Conservation (phyloP, 2,888 invertebrate genomes). For the Mesorhabditis spiculigera region DNA sequence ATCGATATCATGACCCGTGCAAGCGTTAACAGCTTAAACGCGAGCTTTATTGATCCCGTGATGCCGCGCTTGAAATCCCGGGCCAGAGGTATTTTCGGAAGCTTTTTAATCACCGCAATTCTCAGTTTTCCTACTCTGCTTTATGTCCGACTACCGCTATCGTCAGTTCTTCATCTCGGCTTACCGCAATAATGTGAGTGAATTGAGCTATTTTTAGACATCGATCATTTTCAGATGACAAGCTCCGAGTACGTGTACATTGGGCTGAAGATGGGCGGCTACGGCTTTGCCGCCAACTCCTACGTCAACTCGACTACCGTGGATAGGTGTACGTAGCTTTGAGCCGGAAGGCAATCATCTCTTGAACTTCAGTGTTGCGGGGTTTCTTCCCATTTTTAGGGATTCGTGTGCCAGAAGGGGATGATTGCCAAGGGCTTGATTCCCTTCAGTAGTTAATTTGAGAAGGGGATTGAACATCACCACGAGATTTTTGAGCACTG, state of each 20-base stretch:
- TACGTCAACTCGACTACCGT: slow-evolving; percentile 2
- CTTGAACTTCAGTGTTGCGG: too few relatives aligned
- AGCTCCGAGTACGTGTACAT: neutral
- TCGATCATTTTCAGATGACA: neutral
- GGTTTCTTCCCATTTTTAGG: too few relatives aligned
- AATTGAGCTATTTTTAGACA: neutral
- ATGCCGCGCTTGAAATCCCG: neutral
- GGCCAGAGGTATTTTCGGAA: neutral
- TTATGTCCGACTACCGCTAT: slow-evolving; percentile 4
- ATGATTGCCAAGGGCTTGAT: too few relatives aligned
- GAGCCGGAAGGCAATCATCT: too few relatives aligned
- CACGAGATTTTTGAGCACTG: too few relatives aligned
- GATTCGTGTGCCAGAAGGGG: too few relatives aligned
- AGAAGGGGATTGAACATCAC: too few relatives aligned
- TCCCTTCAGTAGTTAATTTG: too few relatives aligned
- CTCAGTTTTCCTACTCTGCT: neutral
- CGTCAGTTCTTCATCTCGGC: slow-evolving; percentile 6
- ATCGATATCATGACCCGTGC: neutral
- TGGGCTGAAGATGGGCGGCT: slow-evolving; percentile 1
- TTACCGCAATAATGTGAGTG: slow-evolving; percentile 3
- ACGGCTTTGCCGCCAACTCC: neutral
- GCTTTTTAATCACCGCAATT: neutral
- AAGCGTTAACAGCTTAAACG: neutral
- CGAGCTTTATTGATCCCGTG: neutral
- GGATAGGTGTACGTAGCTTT: neutral